Evolutionary conservation across 1,140 invertebrate genomes (phyloP), one percentile per base, ranked within the genome.

Genomic region (Adoxophyes honmai): DNA sequence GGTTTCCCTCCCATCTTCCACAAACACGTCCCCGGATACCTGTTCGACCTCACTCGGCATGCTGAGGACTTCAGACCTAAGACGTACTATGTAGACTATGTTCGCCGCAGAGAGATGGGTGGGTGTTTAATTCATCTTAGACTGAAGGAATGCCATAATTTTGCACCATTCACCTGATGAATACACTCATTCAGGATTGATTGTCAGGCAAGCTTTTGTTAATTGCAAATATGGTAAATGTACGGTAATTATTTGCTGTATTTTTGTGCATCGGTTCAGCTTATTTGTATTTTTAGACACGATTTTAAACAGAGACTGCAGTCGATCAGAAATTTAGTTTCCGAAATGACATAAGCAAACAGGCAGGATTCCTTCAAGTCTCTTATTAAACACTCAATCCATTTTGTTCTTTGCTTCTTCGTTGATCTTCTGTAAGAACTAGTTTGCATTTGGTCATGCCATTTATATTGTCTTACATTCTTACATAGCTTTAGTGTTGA

Each of bases 61-160:
- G 78, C 77, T 61, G 82, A 83, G 60, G 85, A 88, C 72, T 75
- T 82, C 81, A 71, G 65, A 64, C 77, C 78, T 76, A 86, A 86
- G 81, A 85, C 83, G 80, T 88, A 86, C 70, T 88, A 73, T 80
- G 70, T 88, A 88, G 85, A 86, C 70, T 88, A 88, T 81, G 74
- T 82, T 62, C 81, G 82, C 75, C 77, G 75, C 76, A 77, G 83
- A 82, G 81, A 86, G 71, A 71, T 85, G 77, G 85, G 85, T 88
- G 85, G 83, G 85, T 88, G 85, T 81, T 88, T 80, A 86, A 85
- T 81, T 48, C 18, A 28, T 33, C 16, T 81, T 79, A 73, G 68
- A 78, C 68, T 71, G 76, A 82, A 81, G 78, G 80, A 82, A 73
- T 67, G 66, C 55, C 61, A 52, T 52, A 53, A 38, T 42, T 35